These are phyloP conservation scores for Sisor rabdophorus DNA, from an alignment of 2,113 vertebrate genomes.

Conservation along the genomic window DNA sequence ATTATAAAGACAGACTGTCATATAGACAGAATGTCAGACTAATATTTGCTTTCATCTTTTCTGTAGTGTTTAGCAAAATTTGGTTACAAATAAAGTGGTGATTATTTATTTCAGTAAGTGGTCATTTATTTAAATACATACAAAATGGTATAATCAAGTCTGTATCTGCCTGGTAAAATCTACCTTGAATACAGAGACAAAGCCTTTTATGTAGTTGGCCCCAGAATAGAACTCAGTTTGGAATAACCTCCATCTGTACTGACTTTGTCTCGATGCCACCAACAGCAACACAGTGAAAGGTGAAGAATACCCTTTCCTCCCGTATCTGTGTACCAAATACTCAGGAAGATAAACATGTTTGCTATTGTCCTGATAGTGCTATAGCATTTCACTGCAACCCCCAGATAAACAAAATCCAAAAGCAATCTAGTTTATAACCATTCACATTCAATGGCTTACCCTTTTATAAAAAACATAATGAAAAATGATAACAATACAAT, in stretches of 20 bases:
- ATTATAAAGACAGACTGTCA: no score
- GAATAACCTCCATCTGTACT: slow-evolving; percentile 14
- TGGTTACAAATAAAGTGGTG: background rate
- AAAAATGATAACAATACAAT: background rate
- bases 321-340: slow-evolving; percentile 4
- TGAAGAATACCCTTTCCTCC: slow-evolving; percentile 9
- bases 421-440: background rate
- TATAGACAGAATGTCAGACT: no score
- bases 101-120: background rate
- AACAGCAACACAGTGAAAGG: slow-evolving; percentile 16
- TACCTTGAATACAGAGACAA: background rate
- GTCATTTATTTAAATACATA: background rate
- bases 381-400: background rate
- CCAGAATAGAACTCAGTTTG: slow-evolving; percentile 27
- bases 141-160: no score
- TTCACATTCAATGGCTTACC: background rate
- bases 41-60: background rate
- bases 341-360: slow-evolving; percentile 6
- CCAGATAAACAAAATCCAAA: background rate
- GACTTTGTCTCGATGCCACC: slow-evolving; percentile 16
- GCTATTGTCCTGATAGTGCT: slow-evolving; percentile 1
- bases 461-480: background rate
- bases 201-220: slow-evolving; percentile 6
- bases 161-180: background rate
- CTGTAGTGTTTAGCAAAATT: background rate